Conservation (phyloP, 2,113 vertebrate species). For the Gymnocephalus cernua region DNA sequence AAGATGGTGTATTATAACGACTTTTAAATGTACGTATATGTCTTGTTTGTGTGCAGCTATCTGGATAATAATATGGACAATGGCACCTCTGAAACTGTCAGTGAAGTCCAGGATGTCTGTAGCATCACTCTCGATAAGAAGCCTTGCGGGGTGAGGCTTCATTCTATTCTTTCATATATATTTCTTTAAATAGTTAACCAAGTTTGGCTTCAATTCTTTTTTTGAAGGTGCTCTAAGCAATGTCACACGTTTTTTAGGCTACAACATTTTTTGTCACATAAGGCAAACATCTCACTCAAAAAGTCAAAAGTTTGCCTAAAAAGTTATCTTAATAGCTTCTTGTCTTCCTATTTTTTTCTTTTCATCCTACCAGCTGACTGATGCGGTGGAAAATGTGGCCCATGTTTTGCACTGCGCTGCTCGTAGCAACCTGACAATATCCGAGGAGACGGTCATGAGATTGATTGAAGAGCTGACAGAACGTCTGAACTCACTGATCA, state of each 20-base stretch:
- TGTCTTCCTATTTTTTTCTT: not conserved
- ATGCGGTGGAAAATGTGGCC: slow-evolving; percentile 68
- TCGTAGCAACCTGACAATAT: slow-evolving; percentile 70
- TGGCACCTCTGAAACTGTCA: slow-evolving; percentile 10
- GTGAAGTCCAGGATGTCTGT: slow-evolving; percentile 64
- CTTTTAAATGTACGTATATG: not conserved
- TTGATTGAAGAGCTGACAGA: slow-evolving; percentile 71
- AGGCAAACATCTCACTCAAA: no score
- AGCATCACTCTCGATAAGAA: slow-evolving; percentile 68
- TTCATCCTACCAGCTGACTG: slow-evolving; percentile 64
- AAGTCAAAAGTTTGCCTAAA: not conserved
- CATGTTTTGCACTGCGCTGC: slow-evolving; percentile 76
- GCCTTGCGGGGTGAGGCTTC: slow-evolving; percentile 72
- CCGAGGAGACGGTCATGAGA: slow-evolving; percentile 56
- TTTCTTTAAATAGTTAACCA: no score
- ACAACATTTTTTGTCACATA: no score
- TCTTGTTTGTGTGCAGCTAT: slow-evolving; percentile 59
- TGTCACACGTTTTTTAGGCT: no score
- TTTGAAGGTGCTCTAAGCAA: no score
- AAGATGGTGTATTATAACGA: not conserved
- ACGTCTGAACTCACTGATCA: slow-evolving; percentile 72
- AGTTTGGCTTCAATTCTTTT: not conserved
- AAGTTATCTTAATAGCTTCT: not conserved
- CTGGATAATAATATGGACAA: slow-evolving; percentile 53
- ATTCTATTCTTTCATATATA: not conserved